Conservation (phyloP, 2,113 vertebrate species). For the Struthio camelus region DNA sequence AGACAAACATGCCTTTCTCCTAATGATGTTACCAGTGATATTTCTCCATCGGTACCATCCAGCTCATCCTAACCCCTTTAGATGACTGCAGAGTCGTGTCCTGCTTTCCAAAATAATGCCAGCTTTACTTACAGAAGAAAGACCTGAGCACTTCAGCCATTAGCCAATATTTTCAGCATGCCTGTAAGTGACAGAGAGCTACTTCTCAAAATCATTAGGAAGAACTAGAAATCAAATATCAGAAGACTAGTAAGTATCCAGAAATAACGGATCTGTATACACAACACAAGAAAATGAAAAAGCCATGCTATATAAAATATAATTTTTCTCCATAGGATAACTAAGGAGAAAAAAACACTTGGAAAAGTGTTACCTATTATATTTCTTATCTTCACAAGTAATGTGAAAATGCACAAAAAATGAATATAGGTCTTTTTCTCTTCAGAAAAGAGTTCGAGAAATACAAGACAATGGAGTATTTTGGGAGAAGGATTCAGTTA, state of each 20-base stretch:
- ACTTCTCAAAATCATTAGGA: background rate
- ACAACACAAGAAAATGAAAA: background rate
- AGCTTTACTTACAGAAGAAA: background rate
- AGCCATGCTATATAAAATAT: background rate
- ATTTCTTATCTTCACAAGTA: background rate
- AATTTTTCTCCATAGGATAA: fast-evolving
- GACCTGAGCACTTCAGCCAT: background rate
- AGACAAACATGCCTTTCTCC: background rate
- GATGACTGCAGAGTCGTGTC: background rate
- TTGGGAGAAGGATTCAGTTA: background rate
- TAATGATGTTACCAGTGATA: background rate
- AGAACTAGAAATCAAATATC: background rate
- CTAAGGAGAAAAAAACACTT: background rate
- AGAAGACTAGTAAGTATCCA: background rate
- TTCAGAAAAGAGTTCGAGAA: background rate
- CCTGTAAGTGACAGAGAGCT: background rate
- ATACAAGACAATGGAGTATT: background rate
- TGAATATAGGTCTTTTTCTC: background rate
- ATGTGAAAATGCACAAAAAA: background rate
- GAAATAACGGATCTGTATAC: background rate
- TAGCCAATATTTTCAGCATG: background rate
- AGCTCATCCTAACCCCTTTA: background rate
- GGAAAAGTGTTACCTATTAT: background rate
- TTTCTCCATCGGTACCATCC: background rate
- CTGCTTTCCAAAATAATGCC: background rate